Conservation (phyloP, 2,113 vertebrate genomes). For the Sinocyclocheilus anophthalmus region DNA sequence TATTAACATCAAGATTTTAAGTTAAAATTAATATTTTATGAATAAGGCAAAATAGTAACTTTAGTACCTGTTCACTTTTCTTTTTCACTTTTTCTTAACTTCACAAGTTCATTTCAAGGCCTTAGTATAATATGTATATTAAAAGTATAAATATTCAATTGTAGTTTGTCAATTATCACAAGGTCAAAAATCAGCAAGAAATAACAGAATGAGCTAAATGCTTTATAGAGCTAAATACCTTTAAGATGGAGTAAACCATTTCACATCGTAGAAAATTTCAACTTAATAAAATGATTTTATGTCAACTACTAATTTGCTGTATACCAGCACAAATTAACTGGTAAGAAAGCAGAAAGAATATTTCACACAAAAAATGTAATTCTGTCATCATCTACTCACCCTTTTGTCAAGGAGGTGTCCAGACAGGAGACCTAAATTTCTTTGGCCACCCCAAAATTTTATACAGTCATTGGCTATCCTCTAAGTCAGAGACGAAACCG, state of each 20-base stretch:
- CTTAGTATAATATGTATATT: neutral
- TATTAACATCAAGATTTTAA: neutral
- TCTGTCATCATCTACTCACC: neutral
- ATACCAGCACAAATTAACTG: neutral
- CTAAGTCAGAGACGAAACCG: neutral
- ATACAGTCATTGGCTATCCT: neutral
- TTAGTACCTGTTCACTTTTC: neutral
- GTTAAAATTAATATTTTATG: neutral
- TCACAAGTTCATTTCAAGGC: neutral
- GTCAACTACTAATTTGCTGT: neutral
- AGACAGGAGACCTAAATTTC: neutral
- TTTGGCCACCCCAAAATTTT: neutral
- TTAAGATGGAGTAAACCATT: neutral
- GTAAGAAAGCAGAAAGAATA: neutral
- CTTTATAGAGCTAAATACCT: neutral
- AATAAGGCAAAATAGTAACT: neutral
- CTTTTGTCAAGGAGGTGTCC: too few species aligned
- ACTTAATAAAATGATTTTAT: neutral
- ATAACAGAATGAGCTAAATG: neutral
- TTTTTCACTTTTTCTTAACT: neutral
- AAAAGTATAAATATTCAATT: neutral
- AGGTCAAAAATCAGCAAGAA: neutral
- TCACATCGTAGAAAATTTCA: neutral
- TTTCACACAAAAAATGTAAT: neutral
- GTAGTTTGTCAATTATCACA: neutral